phyloP scores from a whole-genome alignment of 2,797 vertebrate species.

The Coracias cyanogaster region DNA sequence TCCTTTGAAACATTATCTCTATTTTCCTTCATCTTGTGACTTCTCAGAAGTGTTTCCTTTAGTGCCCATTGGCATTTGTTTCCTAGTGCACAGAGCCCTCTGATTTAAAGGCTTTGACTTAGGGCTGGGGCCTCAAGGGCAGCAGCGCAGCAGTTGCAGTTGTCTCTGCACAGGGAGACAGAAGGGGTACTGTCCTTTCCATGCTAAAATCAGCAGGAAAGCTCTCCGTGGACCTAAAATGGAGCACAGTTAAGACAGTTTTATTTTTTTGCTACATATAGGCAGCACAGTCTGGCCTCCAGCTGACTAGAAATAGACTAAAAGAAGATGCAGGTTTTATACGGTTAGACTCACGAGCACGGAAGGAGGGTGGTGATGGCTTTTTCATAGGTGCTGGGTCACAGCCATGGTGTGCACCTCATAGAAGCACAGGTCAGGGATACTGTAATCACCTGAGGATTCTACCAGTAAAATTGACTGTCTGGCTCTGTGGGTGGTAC shows the following conservation, averaged over 20 bases:
- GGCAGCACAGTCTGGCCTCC: background rate
- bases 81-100: background rate
- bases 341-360: background rate
- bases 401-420: background rate
- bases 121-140: slow-evolving; percentile 18
- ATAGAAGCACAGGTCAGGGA: background rate
- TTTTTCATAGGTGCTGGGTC: background rate
- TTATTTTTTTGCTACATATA: background rate
- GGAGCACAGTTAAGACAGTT: background rate
- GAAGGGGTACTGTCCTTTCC: background rate
- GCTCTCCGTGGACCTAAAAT: background rate
- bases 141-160: background rate
- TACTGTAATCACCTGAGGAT: background rate
- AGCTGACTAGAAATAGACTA: background rate
- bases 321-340: background rate
- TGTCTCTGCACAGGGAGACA: background rate
- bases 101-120: slow-evolving; percentile 23
- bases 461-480: background rate
- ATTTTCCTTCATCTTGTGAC: background rate
- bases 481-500: background rate
- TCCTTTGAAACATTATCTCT: background rate
- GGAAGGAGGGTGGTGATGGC: background rate
- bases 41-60: background rate
- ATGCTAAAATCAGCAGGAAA: background rate
- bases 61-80: background rate